Evolutionary conservation across 2,113 vertebrate genomes (phyloP).

Genomic region (Pseudorectes ferrugineus): DNA sequence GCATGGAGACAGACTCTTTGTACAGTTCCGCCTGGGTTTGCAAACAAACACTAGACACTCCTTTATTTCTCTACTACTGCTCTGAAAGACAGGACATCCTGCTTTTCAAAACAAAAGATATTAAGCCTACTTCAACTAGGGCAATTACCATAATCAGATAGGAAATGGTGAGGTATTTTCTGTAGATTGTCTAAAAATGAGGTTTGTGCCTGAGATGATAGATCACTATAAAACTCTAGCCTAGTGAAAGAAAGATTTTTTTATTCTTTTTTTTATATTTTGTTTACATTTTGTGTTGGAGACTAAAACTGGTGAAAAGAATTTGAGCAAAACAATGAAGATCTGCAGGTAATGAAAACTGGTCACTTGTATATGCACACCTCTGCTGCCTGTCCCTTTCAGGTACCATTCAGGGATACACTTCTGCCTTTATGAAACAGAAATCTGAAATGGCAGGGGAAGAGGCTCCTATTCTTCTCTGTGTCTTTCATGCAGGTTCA

Average conservation of each 20-base stretch:
- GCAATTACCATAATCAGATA: neutral
- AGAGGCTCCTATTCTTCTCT: neutral
- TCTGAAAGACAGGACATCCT: constrained; percentile 31
- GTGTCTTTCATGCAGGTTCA: neutral
- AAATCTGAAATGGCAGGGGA: neutral
- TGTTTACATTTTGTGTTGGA: neutral
- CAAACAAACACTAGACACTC: neutral
- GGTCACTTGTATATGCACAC: neutral
- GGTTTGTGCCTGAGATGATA: neutral
- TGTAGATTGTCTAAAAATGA: neutral
- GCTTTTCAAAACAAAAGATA: neutral
- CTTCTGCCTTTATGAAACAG: neutral
- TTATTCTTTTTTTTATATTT: neutral
- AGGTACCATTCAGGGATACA: neutral
- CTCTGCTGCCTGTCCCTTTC: neutral
- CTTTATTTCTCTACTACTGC: neutral
- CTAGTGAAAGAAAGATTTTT: neutral
- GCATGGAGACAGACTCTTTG: neutral
- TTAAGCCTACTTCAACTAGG: neutral
- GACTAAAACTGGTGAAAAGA: neutral
- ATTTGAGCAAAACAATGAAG: neutral
- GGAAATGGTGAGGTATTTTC: neutral
- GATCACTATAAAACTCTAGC: neutral
- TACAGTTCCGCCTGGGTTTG: neutral
- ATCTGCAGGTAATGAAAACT: neutral